Evolutionary conservation across 2,888 invertebrate species (phyloP), one percentile per base, ranked within the genome.

Genomic region (Amphiduros pacificus): DNA sequence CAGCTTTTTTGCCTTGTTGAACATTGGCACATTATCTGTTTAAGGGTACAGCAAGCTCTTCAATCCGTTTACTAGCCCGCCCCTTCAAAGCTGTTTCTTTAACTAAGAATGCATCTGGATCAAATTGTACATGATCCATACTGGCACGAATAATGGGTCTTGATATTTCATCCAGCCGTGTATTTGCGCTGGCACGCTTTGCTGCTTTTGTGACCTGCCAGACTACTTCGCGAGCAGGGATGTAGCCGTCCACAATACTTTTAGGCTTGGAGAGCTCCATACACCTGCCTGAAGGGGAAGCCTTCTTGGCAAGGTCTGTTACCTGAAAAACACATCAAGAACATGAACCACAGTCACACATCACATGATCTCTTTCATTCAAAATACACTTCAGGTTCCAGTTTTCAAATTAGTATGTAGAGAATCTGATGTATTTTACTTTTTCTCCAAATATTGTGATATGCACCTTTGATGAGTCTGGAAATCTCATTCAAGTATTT

Each of bases 51-150:
- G 79, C 69, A n/a, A 79, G 71, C 29, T 73, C 72, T 51, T 73
- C 70, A 1, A 74, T 61, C 55, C 78, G 66, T 11, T 52, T 57
- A 4, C 77, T 72, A 44, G 74, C 68, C 1, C 66, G 63, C 5
- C 73, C 77, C 62, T 77, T 79, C 11, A 78, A 68, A 2, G 78
- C 79, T 27, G 66, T 64, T 49, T 68, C 70, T 64, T 74, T 77
- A 3, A 79, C 78, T 24, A 72, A 20, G 65, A 79, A 79, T 26
- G 78, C 78, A 36, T 77, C 74, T 29, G 78, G 77, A 65, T 79
- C 76, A 61, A 77, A 79, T 70, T 77, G 78, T 61, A 79, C 73
- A 61, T 76, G 74, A 66, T 78, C 78, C 78, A 78, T 78, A n/a
- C 75, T 71, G 31, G 73, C 75, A 26, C 78, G 61, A 6, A 75